A percentile compares a stretch with the other conserved stretches of the same genome.
Conservation (phyloP, 37 sponge, comb jelly and placozoan species). For the Petrosia ficiformis region DNA sequence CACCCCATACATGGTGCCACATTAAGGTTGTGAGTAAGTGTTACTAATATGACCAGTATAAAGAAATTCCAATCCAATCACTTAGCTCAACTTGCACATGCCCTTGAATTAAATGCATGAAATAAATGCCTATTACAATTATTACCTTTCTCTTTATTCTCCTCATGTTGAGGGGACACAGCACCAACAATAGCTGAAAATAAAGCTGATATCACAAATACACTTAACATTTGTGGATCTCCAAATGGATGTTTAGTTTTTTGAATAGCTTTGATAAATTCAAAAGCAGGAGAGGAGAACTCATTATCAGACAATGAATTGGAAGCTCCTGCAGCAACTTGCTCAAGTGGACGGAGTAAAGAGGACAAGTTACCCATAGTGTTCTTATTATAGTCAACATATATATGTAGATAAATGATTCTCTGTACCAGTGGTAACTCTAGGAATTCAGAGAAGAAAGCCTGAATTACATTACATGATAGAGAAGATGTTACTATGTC, state of each 20-base stretch:
- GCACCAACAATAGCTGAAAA: conserved; percentile 46
- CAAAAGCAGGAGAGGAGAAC: neutral
- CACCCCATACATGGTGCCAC: too few species aligned
- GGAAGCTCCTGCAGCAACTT: neutral
- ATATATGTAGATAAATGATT: conserved; percentile 39
- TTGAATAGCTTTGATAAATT: conserved; percentile 25
- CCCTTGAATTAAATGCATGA: too few species aligned
- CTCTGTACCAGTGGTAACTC: neutral
- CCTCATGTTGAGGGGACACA: conserved; percentile 1
- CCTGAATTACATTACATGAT: conserved; percentile 27
- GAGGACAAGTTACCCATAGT: conserved; percentile 49
- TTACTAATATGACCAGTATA: too few species aligned
- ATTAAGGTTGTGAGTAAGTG: too few species aligned
- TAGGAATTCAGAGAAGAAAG: conserved; percentile 30
- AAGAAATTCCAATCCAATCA: too few species aligned
- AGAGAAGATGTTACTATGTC: conserved; percentile 11
- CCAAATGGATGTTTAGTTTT: conserved; percentile 22
- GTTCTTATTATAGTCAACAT: conserved; percentile 42
- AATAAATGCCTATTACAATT: neutral
- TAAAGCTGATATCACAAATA: conserved; percentile 42
- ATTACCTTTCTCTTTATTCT: neutral
- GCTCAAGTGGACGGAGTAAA: conserved; percentile 59
- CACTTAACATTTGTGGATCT: conserved; percentile 21
- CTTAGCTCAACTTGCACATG: too few species aligned
- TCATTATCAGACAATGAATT: neutral